phyloP scores from a whole-genome alignment of 2,888 invertebrate species.

The Latheticus oryzae region DNA sequence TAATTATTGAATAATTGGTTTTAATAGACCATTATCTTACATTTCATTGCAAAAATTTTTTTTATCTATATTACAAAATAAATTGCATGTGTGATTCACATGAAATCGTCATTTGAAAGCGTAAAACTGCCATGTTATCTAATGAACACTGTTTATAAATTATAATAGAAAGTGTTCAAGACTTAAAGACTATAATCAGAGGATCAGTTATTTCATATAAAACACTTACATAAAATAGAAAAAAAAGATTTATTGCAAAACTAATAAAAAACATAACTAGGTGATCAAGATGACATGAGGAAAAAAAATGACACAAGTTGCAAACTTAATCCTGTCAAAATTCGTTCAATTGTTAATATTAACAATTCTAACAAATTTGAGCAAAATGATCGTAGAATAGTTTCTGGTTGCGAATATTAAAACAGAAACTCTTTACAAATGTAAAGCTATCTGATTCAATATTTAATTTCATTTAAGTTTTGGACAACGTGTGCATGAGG shows the following conservation, averaged over 20 bases:
- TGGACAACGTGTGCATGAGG: conserved; percentile 26
- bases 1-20: too few species aligned
- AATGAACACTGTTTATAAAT: too few species aligned
- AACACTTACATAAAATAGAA: too few species aligned
- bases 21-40: too few species aligned
- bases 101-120: too few species aligned
- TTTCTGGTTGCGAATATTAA: conserved; percentile 34
- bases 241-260: conserved; percentile 41
- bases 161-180: too few species aligned
- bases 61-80: too few species aligned
- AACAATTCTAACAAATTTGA: conserved; percentile 39
- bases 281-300: conserved; percentile 37
- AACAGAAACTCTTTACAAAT: conserved; percentile 37
- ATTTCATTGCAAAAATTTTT: too few species aligned
- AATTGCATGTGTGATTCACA: too few species aligned
- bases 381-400: conserved; percentile 31
- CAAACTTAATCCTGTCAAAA: conserved; percentile 23
- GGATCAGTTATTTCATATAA: too few species aligned
- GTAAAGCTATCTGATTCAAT: conserved; percentile 35
- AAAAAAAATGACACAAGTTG: conserved; percentile 41
- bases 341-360: conserved; percentile 35
- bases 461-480: conserved; percentile 26
- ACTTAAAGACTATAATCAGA: too few species aligned
- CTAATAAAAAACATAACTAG: conserved; percentile 30
- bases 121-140: too few species aligned